phyloP scores from a whole-genome alignment of 2,888 invertebrate species.

The Thera britannica region DNA sequence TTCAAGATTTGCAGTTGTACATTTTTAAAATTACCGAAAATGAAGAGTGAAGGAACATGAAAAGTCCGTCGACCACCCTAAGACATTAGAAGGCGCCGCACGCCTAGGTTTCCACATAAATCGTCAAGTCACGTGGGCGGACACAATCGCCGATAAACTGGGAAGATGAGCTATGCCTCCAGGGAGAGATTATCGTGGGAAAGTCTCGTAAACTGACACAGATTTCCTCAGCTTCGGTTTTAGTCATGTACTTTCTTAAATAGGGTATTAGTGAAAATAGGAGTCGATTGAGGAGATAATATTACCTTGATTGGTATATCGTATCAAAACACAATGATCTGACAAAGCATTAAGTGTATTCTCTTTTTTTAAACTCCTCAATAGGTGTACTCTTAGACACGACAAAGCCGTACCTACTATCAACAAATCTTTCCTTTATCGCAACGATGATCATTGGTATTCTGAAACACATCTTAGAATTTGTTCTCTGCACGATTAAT shows the following conservation, averaged over 20 bases:
- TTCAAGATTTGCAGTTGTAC: not conserved
- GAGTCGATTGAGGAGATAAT: not conserved
- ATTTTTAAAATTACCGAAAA: not conserved
- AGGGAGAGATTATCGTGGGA: constrained; percentile 48
- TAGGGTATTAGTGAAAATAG: not conserved
- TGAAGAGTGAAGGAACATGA: constrained; percentile 5
- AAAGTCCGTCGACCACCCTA: not conserved
- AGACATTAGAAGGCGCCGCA: constrained; percentile 10
- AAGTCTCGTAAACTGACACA: constrained; percentile 24
- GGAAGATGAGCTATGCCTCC: constrained; percentile 53
- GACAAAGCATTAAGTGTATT: not conserved
- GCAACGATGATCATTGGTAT: constrained; percentile 1
- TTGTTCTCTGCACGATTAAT: constrained; percentile 37
- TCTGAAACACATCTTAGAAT: constrained; percentile 11
- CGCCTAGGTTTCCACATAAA: constrained; percentile 55
- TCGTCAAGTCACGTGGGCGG: constrained; percentile 65
- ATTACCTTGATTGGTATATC: not conserved
- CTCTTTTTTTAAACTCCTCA: not conserved
- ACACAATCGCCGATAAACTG: constrained; percentile 64
- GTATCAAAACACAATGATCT: not conserved
- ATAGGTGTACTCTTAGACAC: too few species aligned
- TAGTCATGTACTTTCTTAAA: not conserved
- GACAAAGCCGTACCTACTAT: not conserved
- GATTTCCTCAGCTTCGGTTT: constrained; percentile 3
- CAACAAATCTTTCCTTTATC: constrained; percentile 6